Evolutionary conservation across 2,797 vertebrate genomes (phyloP), one percentile per base, ranked within the genome.

Genomic region (Triplophysa bombifrons): DNA sequence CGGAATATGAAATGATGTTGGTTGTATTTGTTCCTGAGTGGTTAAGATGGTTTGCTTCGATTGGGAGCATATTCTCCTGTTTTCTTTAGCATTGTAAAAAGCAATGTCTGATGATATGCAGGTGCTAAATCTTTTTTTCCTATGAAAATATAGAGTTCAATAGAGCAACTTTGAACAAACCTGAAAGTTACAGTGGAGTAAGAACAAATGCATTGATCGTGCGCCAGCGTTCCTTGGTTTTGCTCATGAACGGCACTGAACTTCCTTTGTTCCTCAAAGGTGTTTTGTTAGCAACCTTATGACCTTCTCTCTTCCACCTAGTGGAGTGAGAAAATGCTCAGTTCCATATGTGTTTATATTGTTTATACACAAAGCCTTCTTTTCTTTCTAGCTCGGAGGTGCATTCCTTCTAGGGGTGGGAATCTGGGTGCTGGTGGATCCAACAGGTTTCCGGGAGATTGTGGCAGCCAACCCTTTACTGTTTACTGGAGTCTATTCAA

Each of bases 371-470:
- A 48, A 64, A 60, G 12, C 1, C 4, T 2, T 46, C 55, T 50
- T 64, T 38, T 12, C 0, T 50, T 78, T 2, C 13, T 89, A 96
- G 95, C 92, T 96, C 69, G 94, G 95, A 10, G 95, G 95, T 63
- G 86, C 93, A 0, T 94, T 94, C 85, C 90, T 96, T 78, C 91
- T 96, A 44, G 94, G 94, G 61, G 69, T 95, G 2, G 95, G 95
- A 44, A 93, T 94, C 87, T 96, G 95, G 95, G 94, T 96, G 86
- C 85, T 95, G 51, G 93, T 95, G 86, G 94, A 96, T 84, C 95
- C 95, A 34, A 95, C 94, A 0, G 95, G 94, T 20, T 95, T 96
- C 78, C 93, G 93, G 83, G 94, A 96, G 91, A 94, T 96, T 3
- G 93, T 96, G 80, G 94, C 93, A 0, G 90, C 93, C 80, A 95